phyloP scores from a whole-genome alignment of 2,888 invertebrate genomes.

The Fragum whitleyi region DNA sequence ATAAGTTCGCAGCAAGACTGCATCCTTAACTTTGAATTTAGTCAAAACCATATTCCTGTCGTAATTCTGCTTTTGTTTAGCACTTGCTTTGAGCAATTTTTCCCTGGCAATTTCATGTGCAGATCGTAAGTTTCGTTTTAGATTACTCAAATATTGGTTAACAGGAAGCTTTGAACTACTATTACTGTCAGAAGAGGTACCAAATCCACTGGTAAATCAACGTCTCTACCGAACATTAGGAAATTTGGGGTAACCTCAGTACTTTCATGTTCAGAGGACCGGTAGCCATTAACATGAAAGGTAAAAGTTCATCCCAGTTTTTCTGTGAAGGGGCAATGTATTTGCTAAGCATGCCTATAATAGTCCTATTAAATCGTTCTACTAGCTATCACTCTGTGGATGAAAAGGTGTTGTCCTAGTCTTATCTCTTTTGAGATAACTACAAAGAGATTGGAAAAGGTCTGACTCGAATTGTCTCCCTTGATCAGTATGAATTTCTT shows the following conservation, averaged over 20 bases:
- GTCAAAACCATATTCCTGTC: background rate
- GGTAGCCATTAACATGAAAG: conserved; percentile 1
- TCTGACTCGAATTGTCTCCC: conserved; percentile 14
- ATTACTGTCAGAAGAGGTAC: background rate
- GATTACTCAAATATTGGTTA: no score
- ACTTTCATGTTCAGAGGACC: conserved; percentile 7
- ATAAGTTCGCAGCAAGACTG: no score
- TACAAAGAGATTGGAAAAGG: background rate
- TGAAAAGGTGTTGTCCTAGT: background rate
- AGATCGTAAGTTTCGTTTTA: background rate
- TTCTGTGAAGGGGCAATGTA: conserved; percentile 21
- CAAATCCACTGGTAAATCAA: background rate
- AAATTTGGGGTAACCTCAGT: background rate
- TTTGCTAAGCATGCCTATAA: conserved; percentile 21
- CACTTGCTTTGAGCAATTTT: background rate
- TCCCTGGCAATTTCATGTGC: background rate
- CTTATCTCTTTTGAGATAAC: conserved; percentile 6
- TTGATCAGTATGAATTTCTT: conserved; percentile 23
- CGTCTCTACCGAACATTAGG: background rate
- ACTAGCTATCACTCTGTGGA: background rate
- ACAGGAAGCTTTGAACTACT: no score
- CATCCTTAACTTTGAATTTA: no score
- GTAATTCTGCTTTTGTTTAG: background rate
- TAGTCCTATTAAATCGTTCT: conserved; percentile 24
- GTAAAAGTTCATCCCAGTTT: conserved; percentile 29